phyloP scores from a whole-genome alignment of 2,113 vertebrate species.

The Ibidorhyncha struthersii region DNA sequence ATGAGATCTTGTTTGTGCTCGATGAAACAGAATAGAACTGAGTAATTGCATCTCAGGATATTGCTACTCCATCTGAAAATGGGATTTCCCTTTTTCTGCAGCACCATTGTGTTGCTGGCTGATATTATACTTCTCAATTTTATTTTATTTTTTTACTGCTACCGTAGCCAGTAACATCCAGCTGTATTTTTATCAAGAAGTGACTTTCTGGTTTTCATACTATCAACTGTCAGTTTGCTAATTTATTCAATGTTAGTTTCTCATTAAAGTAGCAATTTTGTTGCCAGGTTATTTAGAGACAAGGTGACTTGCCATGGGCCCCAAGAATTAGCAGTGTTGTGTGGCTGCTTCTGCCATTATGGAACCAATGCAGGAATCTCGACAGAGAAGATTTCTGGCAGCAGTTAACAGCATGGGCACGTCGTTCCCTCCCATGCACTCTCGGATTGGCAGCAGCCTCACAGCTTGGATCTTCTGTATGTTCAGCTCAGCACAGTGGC shows the following conservation, averaged over 20 bases:
- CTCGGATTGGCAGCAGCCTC: neutral
- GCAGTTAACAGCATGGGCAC: fast-evolving
- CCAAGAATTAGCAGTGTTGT: neutral
- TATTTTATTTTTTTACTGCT: neutral
- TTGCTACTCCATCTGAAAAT: neutral
- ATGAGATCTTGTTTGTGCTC: neutral
- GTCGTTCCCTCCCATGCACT: neutral
- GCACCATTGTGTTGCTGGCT: neutral
- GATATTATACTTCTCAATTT: neutral
- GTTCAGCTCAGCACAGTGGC: neutral
- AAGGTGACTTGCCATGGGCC: neutral
- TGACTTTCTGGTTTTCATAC: neutral
- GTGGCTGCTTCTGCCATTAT: neutral
- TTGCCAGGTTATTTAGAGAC: neutral
- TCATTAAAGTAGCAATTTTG: neutral
- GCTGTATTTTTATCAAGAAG: neutral
- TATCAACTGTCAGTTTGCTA: neutral
- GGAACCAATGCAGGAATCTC: neutral
- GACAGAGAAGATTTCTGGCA: neutral
- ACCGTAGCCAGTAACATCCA: neutral
- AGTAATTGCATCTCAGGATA: neutral
- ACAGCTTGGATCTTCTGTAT: neutral
- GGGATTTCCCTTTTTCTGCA: neutral
- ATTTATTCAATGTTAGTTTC: neutral
- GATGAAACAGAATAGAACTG: neutral